Percentiles rank a stretch among this genome's conserved stretches.
Conservation (phyloP, 2,888 invertebrate species). For the Tenthredo mesomela region DNA sequence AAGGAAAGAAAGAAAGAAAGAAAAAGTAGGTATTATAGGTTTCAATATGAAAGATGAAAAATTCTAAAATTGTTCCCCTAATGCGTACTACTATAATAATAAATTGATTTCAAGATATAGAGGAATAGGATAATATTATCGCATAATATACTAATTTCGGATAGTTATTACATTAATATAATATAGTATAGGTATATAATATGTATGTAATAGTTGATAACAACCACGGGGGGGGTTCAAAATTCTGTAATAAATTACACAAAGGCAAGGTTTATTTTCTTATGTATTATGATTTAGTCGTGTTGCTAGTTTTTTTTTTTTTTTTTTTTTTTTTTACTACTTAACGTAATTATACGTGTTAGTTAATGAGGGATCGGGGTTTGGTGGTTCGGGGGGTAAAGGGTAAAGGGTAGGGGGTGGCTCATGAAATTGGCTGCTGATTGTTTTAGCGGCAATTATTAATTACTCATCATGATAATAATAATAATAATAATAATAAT, state of each 20-base stretch:
- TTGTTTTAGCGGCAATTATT: conserved; percentile 19
- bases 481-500: conserved; percentile 11
- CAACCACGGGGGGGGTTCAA: conserved; percentile 24
- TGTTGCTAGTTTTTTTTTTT: neutral
- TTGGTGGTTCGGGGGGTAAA: conserved; percentile 59
- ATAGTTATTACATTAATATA: neutral
- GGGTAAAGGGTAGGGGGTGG: neutral
- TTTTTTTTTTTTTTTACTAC: conserved; percentile 2
- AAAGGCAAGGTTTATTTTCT: conserved; percentile 69
- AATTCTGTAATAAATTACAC: conserved; percentile 74
- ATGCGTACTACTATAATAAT: too few relatives aligned
- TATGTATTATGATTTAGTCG: conserved; percentile 8
- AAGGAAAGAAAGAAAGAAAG: too few relatives aligned
- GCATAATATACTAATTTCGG: neutral
- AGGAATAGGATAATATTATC: neutral
- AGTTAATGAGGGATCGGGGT: conserved; percentile 70
- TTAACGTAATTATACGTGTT: conserved; percentile 63
- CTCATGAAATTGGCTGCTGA: conserved; percentile 48
- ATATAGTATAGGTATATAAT: too few relatives aligned
- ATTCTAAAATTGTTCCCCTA: conserved; percentile 37
- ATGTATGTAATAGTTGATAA: neutral
- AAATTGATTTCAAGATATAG: neutral
- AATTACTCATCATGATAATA: conserved; percentile 15
- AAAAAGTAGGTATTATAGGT: neutral
- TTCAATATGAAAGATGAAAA: neutral